Percentiles rank a stretch among this genome's conserved stretches.
Conservation (phyloP, 2,797 vertebrate species). For the Pantherophis alleghaniensis region DNA sequence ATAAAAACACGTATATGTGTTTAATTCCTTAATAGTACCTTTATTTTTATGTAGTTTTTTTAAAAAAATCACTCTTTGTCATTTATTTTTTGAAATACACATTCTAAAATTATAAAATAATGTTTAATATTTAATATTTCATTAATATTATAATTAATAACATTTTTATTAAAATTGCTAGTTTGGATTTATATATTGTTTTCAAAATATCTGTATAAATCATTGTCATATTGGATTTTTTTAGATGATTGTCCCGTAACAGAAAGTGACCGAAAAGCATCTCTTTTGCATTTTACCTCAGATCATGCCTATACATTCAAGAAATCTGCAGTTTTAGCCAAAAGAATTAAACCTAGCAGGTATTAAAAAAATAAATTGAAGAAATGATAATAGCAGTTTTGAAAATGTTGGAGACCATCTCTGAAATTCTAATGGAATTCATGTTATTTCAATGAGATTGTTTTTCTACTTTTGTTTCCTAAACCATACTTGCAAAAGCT, state of each 20-base stretch:
- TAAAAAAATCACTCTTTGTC: not conserved
- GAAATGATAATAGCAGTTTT: not conserved
- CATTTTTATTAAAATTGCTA: not conserved
- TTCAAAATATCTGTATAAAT: not conserved
- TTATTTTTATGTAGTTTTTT: not conserved
- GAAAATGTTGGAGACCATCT: not conserved
- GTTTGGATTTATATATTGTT: not conserved
- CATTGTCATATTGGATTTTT: not conserved
- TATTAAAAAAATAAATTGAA: constrained; percentile 20
- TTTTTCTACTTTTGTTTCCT: not conserved
- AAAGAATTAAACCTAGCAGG: constrained; percentile 31
- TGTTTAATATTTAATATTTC: not conserved
- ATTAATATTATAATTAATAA: not conserved
- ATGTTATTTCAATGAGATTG: not conserved
- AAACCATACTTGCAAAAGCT: not conserved
- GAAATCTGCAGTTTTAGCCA: constrained; percentile 45
- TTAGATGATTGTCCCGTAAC: constrained; percentile 76
- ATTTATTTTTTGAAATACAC: not conserved
- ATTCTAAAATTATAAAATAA: not conserved
- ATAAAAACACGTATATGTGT: not conserved
- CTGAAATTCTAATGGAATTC: not conserved
- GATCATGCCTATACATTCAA: constrained; percentile 55
- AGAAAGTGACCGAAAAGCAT: constrained; percentile 74
- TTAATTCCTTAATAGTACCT: not conserved
- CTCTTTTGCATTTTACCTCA: constrained; percentile 74